Base-by-base conservation (phyloP, 2,888 invertebrate species). In the Andrena bucephala region DNA sequence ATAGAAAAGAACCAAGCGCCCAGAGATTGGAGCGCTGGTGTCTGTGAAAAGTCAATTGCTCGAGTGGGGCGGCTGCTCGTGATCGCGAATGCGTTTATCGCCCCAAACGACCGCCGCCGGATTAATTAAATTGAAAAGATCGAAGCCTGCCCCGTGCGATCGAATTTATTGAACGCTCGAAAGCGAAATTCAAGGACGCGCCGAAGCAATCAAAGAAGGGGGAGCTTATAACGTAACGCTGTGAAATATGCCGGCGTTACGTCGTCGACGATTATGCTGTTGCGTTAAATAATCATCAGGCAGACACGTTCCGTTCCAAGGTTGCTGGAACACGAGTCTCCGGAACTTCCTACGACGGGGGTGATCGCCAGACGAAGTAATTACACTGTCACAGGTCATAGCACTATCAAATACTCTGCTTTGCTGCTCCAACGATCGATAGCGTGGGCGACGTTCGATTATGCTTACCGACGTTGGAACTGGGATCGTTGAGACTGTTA, bases 191-290 rank as follows among this genome's bases (percentile, higher is more conserved):
- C 81, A 87, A 85, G 87, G 86, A 68, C 75, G 71, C 24, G 27
- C 20, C 60, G 52, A 20, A 20, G 63, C 42, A 65, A n/a, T 20
- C 54, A 67, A 36, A 67, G 70, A 33, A 71, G 62, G 42, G 54
- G 42, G 66, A 42, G 52, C 36, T 76, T 62, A 57, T 70, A 85
- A 81, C 80, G 77, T 85, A 85, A 86, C 85, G 50, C 74, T 68
- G 85, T 73, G 80, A 89, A 89, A 87, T 89, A 87, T 77, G 79
- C 77, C 20, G 81, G 69, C 81, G 87, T 89, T 89, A 87, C 83
- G 86, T 86, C 76, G 82, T 10, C 83, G 72, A 71, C 73, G 86
- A 87, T 89, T 86, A 85, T 78, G 80, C 81, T 78, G 85, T 84
- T 80, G 81, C 69, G 86, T 89, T 87, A 85, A 89, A 89, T 85